Evolutionary conservation across 2,888 invertebrate species (phyloP).

Genomic region (Leptothorax acervorum): DNA sequence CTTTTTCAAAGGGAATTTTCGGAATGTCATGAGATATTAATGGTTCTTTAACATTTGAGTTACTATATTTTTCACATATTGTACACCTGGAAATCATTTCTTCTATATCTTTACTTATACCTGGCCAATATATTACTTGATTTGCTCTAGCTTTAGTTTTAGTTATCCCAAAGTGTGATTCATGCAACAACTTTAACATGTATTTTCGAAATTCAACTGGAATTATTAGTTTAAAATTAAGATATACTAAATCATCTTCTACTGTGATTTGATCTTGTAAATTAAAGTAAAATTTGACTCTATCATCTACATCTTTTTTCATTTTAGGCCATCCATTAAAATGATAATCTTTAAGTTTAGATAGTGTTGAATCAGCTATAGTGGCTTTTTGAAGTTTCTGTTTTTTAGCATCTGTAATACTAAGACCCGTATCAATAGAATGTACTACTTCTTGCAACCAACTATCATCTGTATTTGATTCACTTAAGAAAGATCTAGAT

Average conservation of each 20-base stretch:
- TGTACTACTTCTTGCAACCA: not conserved
- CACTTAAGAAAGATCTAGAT: not conserved
- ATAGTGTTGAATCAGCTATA: not conserved
- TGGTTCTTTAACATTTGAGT: not conserved
- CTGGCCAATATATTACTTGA: not conserved
- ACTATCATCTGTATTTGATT: not conserved
- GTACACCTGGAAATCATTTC: not conserved
- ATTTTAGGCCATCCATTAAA: conserved; percentile 1
- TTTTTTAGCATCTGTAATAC: not conserved
- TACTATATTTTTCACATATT: not conserved
- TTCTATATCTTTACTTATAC: not conserved
- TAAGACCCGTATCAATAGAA: not conserved
- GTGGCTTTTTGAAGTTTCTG: not conserved
- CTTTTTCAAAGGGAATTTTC: not conserved
- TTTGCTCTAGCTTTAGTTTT: not conserved
- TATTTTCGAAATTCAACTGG: not conserved
- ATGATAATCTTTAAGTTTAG: not conserved
- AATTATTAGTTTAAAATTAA: conserved; percentile 9
- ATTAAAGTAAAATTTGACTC: not conserved
- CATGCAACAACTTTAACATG: not conserved
- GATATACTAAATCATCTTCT: not conserved
- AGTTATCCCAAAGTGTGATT: not conserved
- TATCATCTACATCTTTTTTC: conserved; percentile 2
- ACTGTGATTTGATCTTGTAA: conserved; percentile 2
- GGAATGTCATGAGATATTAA: not conserved